Percentiles rank a stretch among this genome's conserved stretches.
phyloP scores from a whole-genome alignment of 2,797 vertebrate species.

The Odontamblyopus lacepedii region DNA sequence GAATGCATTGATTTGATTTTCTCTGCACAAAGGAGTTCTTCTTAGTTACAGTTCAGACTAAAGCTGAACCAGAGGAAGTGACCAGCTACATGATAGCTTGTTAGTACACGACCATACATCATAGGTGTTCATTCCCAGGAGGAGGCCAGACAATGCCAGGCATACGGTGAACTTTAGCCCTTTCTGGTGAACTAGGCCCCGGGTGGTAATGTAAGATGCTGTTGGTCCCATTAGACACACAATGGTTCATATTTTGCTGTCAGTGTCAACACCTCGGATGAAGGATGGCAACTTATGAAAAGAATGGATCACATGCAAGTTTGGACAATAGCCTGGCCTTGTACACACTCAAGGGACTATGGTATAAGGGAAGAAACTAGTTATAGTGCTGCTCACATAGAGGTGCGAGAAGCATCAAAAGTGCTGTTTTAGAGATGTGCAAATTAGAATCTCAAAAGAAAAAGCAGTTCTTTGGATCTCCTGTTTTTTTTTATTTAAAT shows the following conservation, averaged over 20 bases:
- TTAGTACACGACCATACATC: constrained; percentile 56
- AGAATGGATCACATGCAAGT: constrained; percentile 59
- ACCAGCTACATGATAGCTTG: constrained; percentile 43
- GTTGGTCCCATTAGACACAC: constrained; percentile 48
- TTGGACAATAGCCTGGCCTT: constrained; percentile 48
- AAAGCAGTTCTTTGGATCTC: too few species aligned
- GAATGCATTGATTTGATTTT: constrained; percentile 18
- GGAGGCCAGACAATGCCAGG: constrained; percentile 53
- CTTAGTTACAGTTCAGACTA: constrained; percentile 12
- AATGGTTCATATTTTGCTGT: constrained; percentile 50
- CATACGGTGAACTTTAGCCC: constrained; percentile 51
- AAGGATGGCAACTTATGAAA: constrained; percentile 63
- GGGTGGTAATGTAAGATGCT: constrained; percentile 72
- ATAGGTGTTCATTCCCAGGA: constrained; percentile 39
- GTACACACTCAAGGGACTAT: constrained; percentile 43
- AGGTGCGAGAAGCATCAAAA: neutral
- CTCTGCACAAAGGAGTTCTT: neutral
- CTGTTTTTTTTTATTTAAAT: too few species aligned
- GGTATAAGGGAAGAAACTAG: constrained; percentile 25
- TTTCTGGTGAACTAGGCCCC: constrained; percentile 56
- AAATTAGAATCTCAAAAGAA: too few species aligned
- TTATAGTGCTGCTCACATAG: constrained; percentile 11
- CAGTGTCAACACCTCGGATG: constrained; percentile 55
- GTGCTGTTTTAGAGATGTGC: too few species aligned
- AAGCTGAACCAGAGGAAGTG: constrained; percentile 35